Conservation (phyloP, 1,140 invertebrate genomes). For the Plutomurus gul region DNA sequence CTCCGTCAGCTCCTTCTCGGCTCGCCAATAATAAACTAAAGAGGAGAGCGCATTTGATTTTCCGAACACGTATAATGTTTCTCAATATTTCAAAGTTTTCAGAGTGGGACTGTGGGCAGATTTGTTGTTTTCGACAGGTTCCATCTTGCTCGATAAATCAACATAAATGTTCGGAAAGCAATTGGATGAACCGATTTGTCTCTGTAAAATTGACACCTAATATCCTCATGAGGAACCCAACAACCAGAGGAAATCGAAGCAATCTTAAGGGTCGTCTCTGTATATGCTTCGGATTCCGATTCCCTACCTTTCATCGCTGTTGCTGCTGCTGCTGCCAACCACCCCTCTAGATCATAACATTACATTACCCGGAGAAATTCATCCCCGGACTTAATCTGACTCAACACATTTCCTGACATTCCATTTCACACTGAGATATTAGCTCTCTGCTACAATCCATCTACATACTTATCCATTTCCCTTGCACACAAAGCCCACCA, state of each 20-base stretch:
- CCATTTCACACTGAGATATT: no score
- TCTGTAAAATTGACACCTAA: slow-evolving; percentile 54
- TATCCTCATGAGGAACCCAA: slow-evolving; percentile 41
- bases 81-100: slow-evolving; percentile 49
- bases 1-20: not conserved
- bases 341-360: no score
- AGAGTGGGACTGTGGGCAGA: slow-evolving; percentile 33
- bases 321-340: no score
- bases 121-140: slow-evolving; percentile 52
- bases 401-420: no score
- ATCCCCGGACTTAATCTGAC: no score
- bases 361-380: no score
- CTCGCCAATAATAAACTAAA: slow-evolving; percentile 8
- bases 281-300: not conserved
- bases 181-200: slow-evolving; percentile 54
- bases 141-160: slow-evolving; percentile 50
- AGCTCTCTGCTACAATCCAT: no score
- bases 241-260: not conserved
- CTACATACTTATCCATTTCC: no score
- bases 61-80: slow-evolving; percentile 48
- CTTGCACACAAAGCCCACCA: no score
- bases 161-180: slow-evolving; percentile 53
- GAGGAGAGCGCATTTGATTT: slow-evolving; percentile 3
- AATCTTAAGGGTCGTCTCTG: not conserved
- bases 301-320: not conserved